Evolutionary conservation across 1,140 invertebrate species (phyloP), one percentile per base, ranked within the genome.

Genomic region (Euglossa dilemma): DNA sequence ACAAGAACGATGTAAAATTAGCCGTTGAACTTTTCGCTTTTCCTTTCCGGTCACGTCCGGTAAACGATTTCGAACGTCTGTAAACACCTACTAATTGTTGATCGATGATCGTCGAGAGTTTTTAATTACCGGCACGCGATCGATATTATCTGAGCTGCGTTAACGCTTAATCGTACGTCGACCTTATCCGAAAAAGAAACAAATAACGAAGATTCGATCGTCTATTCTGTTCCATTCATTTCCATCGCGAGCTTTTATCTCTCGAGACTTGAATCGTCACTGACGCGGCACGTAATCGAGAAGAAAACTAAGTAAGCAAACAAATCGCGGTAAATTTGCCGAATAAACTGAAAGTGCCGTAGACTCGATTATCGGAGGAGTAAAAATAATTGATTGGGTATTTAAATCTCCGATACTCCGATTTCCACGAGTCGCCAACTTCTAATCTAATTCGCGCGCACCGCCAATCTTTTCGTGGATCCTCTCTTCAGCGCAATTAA

Each of bases 221-320:
- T 0, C 11, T 12, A 14, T 8, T 18, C 11, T 9, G 14, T 59
- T 43, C 45, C 6, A 9, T n/a, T 45, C 54, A 18, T 52, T 73
- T 80, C 25, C 18, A 14, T 54, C 18, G 25, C n/a, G 20, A 36
- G 9, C 47, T 18, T 52, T 45, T 20, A 50, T 45, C 23, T 45
- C n/a, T 16, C 1, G 43, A 36, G 25, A 14, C 69, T 11, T 50
- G 45, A 43, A 80, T 80, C 78, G 36, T 0, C 78, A 45, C 28
- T 64, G 57, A 54, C 18, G 36, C n/a, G 70, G 36, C 14, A 23
- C 47, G 78, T 80, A 64, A 73, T 73, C 64, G 70, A 80, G 43
- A 70, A 73, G 78, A 74, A 80, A 74, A 70, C 78, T 80, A 36
- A 80, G 28, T 36, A 28, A 25, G 54, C 78, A 59, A 59, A 73